phyloP scores from a whole-genome alignment of 2,797 vertebrate genomes.

The Galagoides demidoff region DNA sequence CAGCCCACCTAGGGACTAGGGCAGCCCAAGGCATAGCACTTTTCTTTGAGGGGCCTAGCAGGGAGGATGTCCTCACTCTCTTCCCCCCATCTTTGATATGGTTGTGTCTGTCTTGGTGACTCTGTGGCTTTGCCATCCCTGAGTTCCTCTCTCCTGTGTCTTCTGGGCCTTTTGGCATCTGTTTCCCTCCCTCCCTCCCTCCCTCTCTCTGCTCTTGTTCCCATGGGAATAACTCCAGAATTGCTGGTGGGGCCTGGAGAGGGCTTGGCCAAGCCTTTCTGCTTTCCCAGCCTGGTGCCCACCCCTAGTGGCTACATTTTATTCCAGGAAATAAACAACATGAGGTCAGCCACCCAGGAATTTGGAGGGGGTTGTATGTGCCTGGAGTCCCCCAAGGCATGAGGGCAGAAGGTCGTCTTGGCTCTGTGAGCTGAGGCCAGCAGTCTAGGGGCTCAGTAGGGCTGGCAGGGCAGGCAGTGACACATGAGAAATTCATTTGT shows the following conservation, averaged over 20 bases:
- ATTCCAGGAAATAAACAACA: conserved; percentile 64
- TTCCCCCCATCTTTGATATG: not conserved
- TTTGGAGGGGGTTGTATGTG: conserved; percentile 37
- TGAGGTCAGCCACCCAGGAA: conserved; percentile 60
- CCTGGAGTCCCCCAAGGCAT: not conserved
- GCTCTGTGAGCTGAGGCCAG: not conserved
- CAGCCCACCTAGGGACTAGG: not conserved
- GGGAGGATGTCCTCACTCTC: not conserved
- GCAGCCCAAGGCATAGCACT: not conserved
- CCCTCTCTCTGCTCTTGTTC: not conserved
- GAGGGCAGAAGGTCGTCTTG: not conserved
- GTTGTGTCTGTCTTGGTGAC: not conserved
- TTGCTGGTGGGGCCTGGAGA: conserved; percentile 40
- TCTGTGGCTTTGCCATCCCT: not conserved
- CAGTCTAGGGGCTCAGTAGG: not conserved
- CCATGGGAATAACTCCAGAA: conserved; percentile 79
- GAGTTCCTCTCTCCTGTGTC: not conserved
- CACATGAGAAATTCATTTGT: rapidly evolving
- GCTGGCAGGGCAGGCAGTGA: not conserved
- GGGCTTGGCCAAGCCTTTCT: not conserved
- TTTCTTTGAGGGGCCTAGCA: not conserved
- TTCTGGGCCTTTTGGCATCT: not conserved
- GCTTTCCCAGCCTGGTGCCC: not conserved
- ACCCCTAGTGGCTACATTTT: not conserved
- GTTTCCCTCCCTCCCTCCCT: not conserved